Evolutionary conservation across 2,113 vertebrate species (phyloP).

Genomic region (Indicator indicator): DNA sequence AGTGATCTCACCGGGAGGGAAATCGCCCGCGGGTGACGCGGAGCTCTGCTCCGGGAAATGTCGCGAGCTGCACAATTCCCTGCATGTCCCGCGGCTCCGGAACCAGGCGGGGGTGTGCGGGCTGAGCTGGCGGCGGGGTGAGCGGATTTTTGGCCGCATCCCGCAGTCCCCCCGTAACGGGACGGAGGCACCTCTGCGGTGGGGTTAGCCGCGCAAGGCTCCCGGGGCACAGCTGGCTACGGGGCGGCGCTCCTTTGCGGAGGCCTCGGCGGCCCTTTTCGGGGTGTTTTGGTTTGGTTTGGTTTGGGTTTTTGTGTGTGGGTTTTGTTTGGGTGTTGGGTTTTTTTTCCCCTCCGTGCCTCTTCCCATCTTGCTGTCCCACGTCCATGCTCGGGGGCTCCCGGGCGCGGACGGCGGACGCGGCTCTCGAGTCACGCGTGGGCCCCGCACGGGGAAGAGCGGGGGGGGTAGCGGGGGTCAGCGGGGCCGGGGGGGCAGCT

Average conservation of each 20-base stretch:
- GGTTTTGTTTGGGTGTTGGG: background rate
- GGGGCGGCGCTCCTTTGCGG: background rate
- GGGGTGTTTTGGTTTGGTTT: too few relatives aligned
- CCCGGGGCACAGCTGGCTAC: background rate
- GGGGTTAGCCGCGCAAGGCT: background rate
- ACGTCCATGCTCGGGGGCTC: too few relatives aligned
- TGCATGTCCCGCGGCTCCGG: background rate
- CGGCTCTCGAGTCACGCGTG: background rate
- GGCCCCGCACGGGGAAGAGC: too few relatives aligned
- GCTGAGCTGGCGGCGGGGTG: background rate
- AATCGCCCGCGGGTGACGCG: rapidly evolving
- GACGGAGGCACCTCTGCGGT: background rate
- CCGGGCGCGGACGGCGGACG: background rate
- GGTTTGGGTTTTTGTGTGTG: background rate
- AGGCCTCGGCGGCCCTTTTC: rapidly evolving
- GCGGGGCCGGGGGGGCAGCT: background rate
- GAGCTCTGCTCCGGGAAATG: rapidly evolving
- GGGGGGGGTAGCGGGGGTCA: too few relatives aligned
- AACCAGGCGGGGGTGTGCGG: background rate
- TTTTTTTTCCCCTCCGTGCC: background rate
- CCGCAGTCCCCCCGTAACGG: too few relatives aligned
- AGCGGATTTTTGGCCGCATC: rapidly evolving
- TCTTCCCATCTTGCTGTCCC: too few relatives aligned
- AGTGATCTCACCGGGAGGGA: rapidly evolving
- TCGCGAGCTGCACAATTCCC: background rate